Conservation (phyloP, 2,797 vertebrate species). For the Morelia viridis region DNA sequence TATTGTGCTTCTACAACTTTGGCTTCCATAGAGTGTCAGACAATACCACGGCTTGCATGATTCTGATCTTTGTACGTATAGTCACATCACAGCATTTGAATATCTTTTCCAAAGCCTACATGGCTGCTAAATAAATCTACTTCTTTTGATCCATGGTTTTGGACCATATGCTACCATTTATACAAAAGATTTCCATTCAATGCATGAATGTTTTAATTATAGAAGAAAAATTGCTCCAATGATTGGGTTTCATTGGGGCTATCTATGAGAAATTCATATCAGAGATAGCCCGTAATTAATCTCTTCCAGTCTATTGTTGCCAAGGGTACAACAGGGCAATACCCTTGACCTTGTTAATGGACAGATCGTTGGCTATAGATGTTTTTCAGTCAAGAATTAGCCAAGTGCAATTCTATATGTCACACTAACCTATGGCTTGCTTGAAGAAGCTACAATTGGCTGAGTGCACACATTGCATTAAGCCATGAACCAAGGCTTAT, state of each 20-base stretch:
- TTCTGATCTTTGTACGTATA: neutral
- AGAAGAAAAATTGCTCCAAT: neutral
- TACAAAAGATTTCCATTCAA: neutral
- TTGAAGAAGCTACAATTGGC: neutral
- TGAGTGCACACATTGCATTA: neutral
- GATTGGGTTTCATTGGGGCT: too few relatives aligned
- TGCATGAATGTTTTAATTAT: neutral
- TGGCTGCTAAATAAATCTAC: neutral
- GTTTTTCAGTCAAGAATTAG: neutral
- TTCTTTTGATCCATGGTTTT: neutral
- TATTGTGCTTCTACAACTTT: neutral
- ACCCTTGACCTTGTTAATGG: neutral
- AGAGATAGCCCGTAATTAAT: neutral
- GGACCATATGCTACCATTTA: neutral
- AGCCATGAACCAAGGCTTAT: neutral
- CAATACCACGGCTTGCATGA: too few relatives aligned
- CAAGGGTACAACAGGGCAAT: neutral
- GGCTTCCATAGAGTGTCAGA: neutral
- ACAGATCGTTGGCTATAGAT: neutral
- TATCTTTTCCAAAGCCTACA: neutral
- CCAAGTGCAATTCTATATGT: too few relatives aligned
- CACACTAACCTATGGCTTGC: neutral
- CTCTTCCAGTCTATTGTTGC: neutral
- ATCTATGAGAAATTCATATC: neutral
- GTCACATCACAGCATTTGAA: neutral